Conservation (phyloP, 53 echinoderm and acorn worm species). For the Echinometra lucunter region DNA sequence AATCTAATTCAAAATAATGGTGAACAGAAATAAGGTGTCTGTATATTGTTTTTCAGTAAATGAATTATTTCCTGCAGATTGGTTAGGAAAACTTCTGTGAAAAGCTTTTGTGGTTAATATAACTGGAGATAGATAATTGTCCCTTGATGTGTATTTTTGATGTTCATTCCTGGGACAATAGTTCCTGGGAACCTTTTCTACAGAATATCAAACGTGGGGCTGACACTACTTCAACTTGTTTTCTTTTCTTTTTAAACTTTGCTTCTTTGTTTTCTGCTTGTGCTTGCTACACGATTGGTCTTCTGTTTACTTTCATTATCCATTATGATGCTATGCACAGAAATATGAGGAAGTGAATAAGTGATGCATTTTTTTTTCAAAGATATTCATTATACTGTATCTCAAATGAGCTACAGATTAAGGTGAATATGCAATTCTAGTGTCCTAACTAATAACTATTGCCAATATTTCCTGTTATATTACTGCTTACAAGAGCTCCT, state of each 20-base stretch:
- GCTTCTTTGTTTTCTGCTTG: background rate
- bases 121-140: background rate
- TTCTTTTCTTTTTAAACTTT: background rate
- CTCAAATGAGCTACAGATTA: background rate
- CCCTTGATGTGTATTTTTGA: constrained; percentile 2
- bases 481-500: background rate
- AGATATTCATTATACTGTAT: background rate
- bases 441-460: too few relatives aligned
- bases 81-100: background rate
- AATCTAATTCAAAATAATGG: too few relatives aligned
- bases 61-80: background rate
- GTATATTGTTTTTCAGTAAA: background rate
- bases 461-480: background rate
- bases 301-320: constrained; percentile 11
- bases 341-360: background rate
- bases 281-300: background rate
- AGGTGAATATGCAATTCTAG: background rate
- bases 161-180: background rate
- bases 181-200: background rate
- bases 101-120: background rate
- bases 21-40: too few relatives aligned
- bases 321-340: background rate
- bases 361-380: background rate
- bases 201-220: constrained; percentile 34
- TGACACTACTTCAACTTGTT: background rate